Conservation (phyloP, 2,888 invertebrate genomes). For the Mythimna pallens region DNA sequence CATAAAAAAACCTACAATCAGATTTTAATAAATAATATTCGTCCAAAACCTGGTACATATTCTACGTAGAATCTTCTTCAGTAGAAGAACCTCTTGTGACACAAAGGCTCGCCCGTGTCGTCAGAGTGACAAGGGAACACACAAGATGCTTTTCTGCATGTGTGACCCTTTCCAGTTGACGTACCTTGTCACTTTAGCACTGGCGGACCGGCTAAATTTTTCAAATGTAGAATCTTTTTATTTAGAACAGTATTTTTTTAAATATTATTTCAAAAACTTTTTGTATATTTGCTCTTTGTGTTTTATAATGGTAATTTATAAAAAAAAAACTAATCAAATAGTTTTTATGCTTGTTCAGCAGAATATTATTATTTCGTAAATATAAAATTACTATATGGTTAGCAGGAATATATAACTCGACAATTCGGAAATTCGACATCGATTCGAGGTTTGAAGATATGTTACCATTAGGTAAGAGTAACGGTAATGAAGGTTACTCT, state of each 20-base stretch:
- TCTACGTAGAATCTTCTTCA: neutral
- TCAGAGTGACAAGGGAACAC: slow-evolving; percentile 18
- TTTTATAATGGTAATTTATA: neutral
- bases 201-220: neutral
- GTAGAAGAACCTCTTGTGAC: slow-evolving; percentile 24
- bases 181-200: slow-evolving; percentile 16
- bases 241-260: neutral
- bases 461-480: too few relatives aligned
- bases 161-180: slow-evolving; percentile 20
- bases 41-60: neutral
- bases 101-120: slow-evolving; percentile 36
- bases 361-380: too few relatives aligned
- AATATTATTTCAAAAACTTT: too few relatives aligned
- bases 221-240: neutral
- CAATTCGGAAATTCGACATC: too few relatives aligned
- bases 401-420: too few relatives aligned
- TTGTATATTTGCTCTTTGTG: too few relatives aligned
- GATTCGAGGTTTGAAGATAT: too few relatives aligned
- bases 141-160: slow-evolving; percentile 11
- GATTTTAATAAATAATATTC: neutral
- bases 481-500: too few relatives aligned
- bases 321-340: too few relatives aligned
- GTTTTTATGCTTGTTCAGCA: too few relatives aligned
- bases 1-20: neutral
- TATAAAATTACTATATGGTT: too few relatives aligned